These are phyloP conservation scores for Cheilosia variabilis DNA, from an alignment of 2,888 invertebrate genomes.

Conservation along the genomic window DNA sequence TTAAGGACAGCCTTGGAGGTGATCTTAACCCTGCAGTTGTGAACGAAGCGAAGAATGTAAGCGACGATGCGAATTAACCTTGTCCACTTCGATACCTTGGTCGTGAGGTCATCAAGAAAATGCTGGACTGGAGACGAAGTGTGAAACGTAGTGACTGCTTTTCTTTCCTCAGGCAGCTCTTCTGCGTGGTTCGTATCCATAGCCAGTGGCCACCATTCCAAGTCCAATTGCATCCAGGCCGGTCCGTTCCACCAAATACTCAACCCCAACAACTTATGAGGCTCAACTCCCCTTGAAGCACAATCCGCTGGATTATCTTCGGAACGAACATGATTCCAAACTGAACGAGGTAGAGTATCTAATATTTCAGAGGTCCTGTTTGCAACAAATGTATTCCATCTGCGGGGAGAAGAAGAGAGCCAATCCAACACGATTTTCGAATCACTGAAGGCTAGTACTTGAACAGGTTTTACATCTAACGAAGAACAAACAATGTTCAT, in stretches of 20 bases:
- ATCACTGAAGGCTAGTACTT: neutral
- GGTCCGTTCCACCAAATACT: too few species aligned
- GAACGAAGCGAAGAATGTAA: neutral
- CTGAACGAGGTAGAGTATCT: constrained; percentile 11
- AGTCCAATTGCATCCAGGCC: too few species aligned
- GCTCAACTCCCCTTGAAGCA: too few species aligned
- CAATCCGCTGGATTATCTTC: constrained; percentile 75
- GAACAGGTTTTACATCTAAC: constrained; percentile 17
- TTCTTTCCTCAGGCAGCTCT: constrained; percentile 31
- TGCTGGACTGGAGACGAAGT: neutral
- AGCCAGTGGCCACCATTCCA: too few species aligned
- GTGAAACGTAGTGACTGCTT: neutral
- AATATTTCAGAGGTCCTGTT: constrained; percentile 74
- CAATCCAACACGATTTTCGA: neutral
- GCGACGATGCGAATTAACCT: constrained; percentile 4
- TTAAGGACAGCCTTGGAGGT: neutral
- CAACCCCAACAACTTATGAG: too few species aligned
- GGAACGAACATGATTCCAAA: constrained; percentile 74
- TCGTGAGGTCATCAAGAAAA: constrained; percentile 1
- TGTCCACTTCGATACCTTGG: neutral
- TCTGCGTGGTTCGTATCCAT: too few species aligned
- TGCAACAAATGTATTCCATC: constrained; percentile 16
- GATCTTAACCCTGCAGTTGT: neutral
- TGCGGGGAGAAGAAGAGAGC: constrained; percentile 58
- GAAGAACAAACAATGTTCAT: neutral